Evolutionary conservation across 2,113 vertebrate species (phyloP).

Genomic region (Callithrix jacchus): DNA sequence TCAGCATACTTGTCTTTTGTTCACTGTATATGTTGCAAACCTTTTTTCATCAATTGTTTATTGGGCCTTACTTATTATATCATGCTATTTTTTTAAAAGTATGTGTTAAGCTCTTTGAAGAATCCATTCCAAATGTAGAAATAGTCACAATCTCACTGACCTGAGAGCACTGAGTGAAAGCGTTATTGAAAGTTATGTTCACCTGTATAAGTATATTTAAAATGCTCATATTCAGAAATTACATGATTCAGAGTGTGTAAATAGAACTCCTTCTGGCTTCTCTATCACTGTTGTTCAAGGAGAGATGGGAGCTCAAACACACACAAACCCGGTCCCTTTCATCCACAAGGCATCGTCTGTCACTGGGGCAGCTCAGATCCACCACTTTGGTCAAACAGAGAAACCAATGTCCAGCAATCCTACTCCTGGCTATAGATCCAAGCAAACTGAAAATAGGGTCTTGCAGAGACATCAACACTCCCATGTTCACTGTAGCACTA

Average conservation of each 20-base stretch:
- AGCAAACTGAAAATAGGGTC: neutral
- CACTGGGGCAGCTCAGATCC: neutral
- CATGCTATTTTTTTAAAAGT: neutral
- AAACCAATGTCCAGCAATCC: neutral
- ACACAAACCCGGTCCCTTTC: neutral
- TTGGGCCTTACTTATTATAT: neutral
- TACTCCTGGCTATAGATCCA: neutral
- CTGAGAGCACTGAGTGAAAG: neutral
- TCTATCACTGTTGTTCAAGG: neutral
- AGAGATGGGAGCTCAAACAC: neutral
- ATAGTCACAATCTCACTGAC: neutral
- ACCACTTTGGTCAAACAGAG: neutral
- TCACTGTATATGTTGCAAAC: neutral
- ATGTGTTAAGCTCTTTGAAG: neutral
- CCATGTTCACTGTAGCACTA: neutral
- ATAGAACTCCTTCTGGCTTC: neutral
- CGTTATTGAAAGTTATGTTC: neutral
- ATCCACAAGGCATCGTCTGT: neutral
- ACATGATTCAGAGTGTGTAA: neutral
- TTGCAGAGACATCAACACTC: neutral
- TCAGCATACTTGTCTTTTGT: neutral
- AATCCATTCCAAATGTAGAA: neutral
- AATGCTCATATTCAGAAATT: conserved; percentile 2
- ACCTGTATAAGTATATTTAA: neutral
- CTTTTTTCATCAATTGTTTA: neutral